These are phyloP conservation scores for Sceloporus tristichus DNA, from an alignment of 2,113 vertebrate genomes.

Conservation along the genomic window DNA sequence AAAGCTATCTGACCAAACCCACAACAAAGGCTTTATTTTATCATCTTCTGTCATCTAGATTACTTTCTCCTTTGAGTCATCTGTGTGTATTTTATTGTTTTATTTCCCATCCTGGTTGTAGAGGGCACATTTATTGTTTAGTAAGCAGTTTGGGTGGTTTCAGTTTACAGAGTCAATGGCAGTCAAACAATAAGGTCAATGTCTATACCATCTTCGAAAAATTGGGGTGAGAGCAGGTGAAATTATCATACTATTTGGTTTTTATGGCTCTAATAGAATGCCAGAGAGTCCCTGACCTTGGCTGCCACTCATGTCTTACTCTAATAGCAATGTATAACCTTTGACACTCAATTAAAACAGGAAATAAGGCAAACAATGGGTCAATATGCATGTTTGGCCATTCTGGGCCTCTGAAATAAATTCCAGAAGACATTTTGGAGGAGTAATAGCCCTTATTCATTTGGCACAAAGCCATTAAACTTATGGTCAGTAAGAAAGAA, in stretches of 20 bases:
- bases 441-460: constrained; percentile 56
- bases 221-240: constrained; percentile 83
- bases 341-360: constrained; percentile 80
- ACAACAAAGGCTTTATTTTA: constrained; percentile 69
- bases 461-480: constrained; percentile 37
- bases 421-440: constrained; percentile 58
- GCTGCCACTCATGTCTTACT: constrained; percentile 75
- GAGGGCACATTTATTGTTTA: constrained; percentile 75
- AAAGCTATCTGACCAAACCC: constrained; percentile 61
- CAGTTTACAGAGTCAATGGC: constrained; percentile 81
- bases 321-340: constrained; percentile 78
- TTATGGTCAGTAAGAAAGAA: constrained; percentile 32
- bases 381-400: constrained; percentile 72
- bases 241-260: constrained; percentile 81
- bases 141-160: constrained; percentile 75
- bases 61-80: constrained; percentile 66
- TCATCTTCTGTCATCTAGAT: constrained; percentile 69
- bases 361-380: constrained; percentile 78
- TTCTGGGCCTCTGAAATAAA: constrained; percentile 64
- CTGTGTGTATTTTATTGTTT: constrained; percentile 67
- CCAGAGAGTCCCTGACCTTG: constrained; percentile 75
- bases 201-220: constrained; percentile 77
- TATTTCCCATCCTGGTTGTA: constrained; percentile 66
- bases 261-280: constrained; percentile 79
- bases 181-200: constrained; percentile 81